phyloP scores from a whole-genome alignment of 2,888 invertebrate genomes.

The Buathra laborator region DNA sequence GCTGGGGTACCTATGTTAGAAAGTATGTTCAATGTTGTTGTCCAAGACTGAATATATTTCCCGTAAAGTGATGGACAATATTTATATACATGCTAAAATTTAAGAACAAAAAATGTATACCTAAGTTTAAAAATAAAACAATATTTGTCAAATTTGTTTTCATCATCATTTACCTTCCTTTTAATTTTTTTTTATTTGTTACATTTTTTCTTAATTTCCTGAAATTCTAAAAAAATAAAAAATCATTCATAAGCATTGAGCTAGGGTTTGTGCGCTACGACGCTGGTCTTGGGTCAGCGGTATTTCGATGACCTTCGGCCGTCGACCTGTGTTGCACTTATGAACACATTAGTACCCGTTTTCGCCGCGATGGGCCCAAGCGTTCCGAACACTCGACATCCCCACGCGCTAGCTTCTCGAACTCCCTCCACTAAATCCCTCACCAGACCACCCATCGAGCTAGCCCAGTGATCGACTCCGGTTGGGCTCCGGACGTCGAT shows the following conservation, averaged over 20 bases:
- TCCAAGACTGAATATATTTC: not conserved
- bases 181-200: not conserved
- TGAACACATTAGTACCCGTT: too few relatives aligned
- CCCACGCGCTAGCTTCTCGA: too few relatives aligned
- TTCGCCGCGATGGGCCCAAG: too few relatives aligned
- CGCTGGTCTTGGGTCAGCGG: too few relatives aligned
- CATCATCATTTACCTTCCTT: not conserved
- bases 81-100: rapidly evolving
- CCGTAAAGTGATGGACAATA: not conserved
- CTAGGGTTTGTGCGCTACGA: too few relatives aligned
- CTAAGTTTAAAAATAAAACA: not conserved
- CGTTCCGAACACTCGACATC: too few relatives aligned
- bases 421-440: too few relatives aligned
- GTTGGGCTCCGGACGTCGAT: too few relatives aligned
- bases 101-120: not conserved
- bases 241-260: not conserved
- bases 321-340: too few relatives aligned
- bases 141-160: not conserved
- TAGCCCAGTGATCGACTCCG: too few relatives aligned
- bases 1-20: not conserved
- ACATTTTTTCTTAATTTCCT: not conserved
- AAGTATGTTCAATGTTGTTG: not conserved
- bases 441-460: too few relatives aligned
- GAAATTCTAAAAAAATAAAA: not conserved
- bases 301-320: too few relatives aligned